A percentile compares a stretch with the other conserved stretches of the same genome.
Conservation (phyloP, 2,113 vertebrate species). For the Hippocampus guttulatus region DNA sequence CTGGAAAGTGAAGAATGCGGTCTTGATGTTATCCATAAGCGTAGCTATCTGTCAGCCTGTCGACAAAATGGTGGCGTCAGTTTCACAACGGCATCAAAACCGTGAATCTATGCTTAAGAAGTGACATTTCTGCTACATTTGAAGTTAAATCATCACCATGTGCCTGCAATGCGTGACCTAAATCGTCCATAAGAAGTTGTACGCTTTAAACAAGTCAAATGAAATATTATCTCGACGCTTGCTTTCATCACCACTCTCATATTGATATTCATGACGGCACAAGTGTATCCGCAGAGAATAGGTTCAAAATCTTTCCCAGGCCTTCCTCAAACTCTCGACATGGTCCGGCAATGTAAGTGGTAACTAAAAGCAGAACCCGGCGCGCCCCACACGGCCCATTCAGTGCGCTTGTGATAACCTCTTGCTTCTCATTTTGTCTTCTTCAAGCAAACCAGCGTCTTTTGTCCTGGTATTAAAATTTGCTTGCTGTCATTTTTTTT, state of each 20-base stretch:
- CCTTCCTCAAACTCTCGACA: slow-evolving; percentile 24
- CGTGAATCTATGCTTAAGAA: neutral
- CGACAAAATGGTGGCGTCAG: neutral
- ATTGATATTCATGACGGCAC: slow-evolving; percentile 5
- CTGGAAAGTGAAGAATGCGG: slow-evolving; percentile 50
- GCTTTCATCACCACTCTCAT: slow-evolving; percentile 2
- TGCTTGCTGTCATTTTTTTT: neutral
- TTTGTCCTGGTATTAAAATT: slow-evolving; percentile 11
- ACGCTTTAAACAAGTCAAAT: neutral
- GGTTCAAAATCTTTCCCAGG: slow-evolving; percentile 15
- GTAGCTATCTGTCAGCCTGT: neutral
- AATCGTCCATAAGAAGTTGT: neutral
- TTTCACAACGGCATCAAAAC: neutral
- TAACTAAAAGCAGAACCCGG: slow-evolving; percentile 53
- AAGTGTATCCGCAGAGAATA: slow-evolving; percentile 9
- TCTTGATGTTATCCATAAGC: slow-evolving; percentile 32
- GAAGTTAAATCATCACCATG: neutral
- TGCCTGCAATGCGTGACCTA: neutral
- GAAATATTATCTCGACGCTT: neutral
- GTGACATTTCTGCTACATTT: neutral
- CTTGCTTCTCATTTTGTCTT: slow-evolving; percentile 15
- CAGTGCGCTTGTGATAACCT: slow-evolving; percentile 28
- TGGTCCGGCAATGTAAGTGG: slow-evolving; percentile 22
- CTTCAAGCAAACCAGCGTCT: slow-evolving; percentile 13
- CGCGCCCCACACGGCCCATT: slow-evolving; percentile 20